Evolutionary conservation across 2,888 invertebrate species (phyloP).

Genomic region (Cordilura impudica): DNA sequence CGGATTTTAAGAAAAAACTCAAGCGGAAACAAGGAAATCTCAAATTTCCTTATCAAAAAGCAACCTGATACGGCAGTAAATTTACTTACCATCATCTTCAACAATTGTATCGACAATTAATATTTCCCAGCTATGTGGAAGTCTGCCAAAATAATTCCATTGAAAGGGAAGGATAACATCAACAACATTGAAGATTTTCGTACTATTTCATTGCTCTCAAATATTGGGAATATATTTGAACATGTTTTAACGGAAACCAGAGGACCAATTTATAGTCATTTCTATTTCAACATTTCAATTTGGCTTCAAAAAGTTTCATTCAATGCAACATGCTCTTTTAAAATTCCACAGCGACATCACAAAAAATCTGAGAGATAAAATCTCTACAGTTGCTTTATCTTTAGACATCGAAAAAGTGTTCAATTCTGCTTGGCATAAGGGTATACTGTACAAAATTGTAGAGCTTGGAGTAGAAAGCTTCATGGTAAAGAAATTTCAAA

Average conservation of each 20-base stretch:
- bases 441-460: constrained; percentile 21
- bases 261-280: constrained; percentile 11
- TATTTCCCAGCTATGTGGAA: constrained; percentile 18
- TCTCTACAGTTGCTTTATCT: constrained; percentile 28
- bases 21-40: constrained; percentile 5
- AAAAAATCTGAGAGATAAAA: constrained; percentile 23
- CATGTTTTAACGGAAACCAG: constrained; percentile 20
- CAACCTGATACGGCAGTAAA: not conserved
- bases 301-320: constrained; percentile 34
- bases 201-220: constrained; percentile 25
- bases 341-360: constrained; percentile 50
- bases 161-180: constrained; percentile 8
- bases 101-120: constrained; percentile 20
- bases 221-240: constrained; percentile 32
- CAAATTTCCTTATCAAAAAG: constrained; percentile 16
- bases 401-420: constrained; percentile 43
- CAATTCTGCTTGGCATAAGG: constrained; percentile 31
- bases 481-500: constrained; percentile 8
- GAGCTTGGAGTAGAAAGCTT: not conserved
- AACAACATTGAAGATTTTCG: not conserved
- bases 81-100: not conserved
- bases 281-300: constrained; percentile 35
- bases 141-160: constrained; percentile 13
- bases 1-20: constrained; percentile 21
- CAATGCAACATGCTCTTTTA: constrained; percentile 25